These are phyloP conservation scores for Toxotes jaculatrix DNA, from an alignment of 2,113 vertebrate genomes.

Conservation along the genomic window DNA sequence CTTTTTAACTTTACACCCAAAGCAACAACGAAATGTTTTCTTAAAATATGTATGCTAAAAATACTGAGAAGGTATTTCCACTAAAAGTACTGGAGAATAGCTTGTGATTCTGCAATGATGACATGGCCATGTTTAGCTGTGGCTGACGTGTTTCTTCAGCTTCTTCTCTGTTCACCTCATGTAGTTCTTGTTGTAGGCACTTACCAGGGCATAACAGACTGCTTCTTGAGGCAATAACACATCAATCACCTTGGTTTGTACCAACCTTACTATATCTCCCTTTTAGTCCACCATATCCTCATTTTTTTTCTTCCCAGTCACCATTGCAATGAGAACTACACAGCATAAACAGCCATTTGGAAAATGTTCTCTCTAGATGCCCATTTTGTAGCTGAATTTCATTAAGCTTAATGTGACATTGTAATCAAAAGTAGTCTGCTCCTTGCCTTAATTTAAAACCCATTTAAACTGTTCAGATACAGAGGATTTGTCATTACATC, in stretches of 20 bases:
- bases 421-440: slow-evolving; percentile 79
- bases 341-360: slow-evolving; percentile 74
- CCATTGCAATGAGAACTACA: slow-evolving; percentile 74
- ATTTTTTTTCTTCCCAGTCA: slow-evolving; percentile 55
- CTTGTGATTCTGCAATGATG: slow-evolving; percentile 80
- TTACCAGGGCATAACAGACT: slow-evolving; percentile 83
- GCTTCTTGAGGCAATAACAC: slow-evolving; percentile 59
- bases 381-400: slow-evolving; percentile 77
- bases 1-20: slow-evolving; percentile 87
- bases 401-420: slow-evolving; percentile 81
- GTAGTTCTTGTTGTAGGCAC: slow-evolving; percentile 86
- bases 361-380: slow-evolving; percentile 73
- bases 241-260: slow-evolving; percentile 60
- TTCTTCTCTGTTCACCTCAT: slow-evolving; percentile 68
- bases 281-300: slow-evolving; percentile 41
- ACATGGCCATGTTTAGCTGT: slow-evolving; percentile 70
- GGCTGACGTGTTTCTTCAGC: slow-evolving; percentile 50
- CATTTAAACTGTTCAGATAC: slow-evolving; percentile 82
- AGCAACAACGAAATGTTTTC: slow-evolving; percentile 85
- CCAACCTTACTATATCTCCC: slow-evolving; percentile 52
- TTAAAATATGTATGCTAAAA: slow-evolving; percentile 86
- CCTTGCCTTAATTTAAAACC: slow-evolving; percentile 81
- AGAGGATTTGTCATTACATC: slow-evolving; percentile 84
- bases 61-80: slow-evolving; percentile 83
- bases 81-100: slow-evolving; percentile 79